A percentile compares a stretch with the other conserved stretches of the same genome.
These are phyloP conservation scores for Plecotus auritus DNA, from an alignment of 2,113 vertebrate species.

Conservation along the genomic window DNA sequence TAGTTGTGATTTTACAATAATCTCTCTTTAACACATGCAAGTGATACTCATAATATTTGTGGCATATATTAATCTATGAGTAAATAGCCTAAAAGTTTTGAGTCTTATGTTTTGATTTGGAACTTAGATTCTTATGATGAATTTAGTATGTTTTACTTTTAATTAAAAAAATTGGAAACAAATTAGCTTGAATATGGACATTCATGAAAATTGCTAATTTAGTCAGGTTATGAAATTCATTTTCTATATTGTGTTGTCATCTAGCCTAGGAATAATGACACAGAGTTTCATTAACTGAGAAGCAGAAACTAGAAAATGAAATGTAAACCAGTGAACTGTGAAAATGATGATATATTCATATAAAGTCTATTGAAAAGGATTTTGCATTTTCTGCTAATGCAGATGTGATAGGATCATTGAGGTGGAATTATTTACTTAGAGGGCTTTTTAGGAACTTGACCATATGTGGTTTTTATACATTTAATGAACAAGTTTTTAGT, in stretches of 20 bases:
- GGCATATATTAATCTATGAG: neutral
- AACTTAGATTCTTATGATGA: conserved; percentile 3
- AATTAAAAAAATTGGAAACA: neutral
- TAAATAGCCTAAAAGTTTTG: neutral
- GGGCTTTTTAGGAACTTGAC: neutral
- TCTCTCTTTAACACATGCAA: neutral
- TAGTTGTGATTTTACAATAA: neutral
- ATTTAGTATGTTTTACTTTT: conserved; percentile 28
- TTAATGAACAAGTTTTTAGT: neutral
- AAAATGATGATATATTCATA: conserved; percentile 24
- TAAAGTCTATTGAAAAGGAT: neutral
- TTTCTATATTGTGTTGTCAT: conserved; percentile 40
- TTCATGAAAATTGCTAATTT: conserved; percentile 11
- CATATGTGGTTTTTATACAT: neutral
- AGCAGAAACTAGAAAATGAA: conserved; percentile 56
- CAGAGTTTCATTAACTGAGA: conserved; percentile 61
- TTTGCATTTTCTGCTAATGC: conserved; percentile 39
- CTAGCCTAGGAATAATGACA: conserved; percentile 50
- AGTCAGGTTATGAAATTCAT: conserved; percentile 18
- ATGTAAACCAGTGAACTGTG: conserved; percentile 60
- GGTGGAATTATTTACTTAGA: conserved; percentile 50
- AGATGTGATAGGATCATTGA: conserved; percentile 2
- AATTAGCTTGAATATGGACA: neutral
- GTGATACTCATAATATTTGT: neutral
- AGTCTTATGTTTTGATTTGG: conserved; percentile 33